Evolutionary conservation across 2,888 invertebrate genomes (phyloP), one percentile per base, ranked within the genome.

Genomic region (Eristalinus sepulchralis): DNA sequence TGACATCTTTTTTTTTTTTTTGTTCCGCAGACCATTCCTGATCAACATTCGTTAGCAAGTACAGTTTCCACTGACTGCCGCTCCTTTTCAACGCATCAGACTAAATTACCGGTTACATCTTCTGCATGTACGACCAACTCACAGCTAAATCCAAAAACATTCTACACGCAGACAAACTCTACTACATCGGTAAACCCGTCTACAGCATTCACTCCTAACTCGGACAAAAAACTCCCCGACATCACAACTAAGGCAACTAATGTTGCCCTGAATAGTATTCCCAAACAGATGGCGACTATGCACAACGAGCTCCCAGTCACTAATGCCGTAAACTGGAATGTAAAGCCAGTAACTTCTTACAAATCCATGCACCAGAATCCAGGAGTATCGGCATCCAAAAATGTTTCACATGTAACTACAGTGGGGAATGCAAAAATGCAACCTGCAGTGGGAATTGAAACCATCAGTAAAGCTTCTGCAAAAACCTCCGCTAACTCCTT

Each of bases 401-500:
- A 57, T 22, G 24, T 22, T 2, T 11, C 13, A 13, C 24, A 57
- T 57, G 6, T 24, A 24, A 1, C 3, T 2, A 53, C 53, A 53
- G 1, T 53, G 3, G 53, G 17, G 13, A n/a, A 20, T 39, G 1
- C 67, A 0, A 80, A 73, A 27, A 3, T 33, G 31, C 20, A 71
- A 13, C 5, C 64, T 9, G 3, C 4, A 6, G 22, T 17, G 20
- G 34, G 31, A 0, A 22, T 17, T 17, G 34, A 24, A 6, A 22
- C 34, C 17, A 39, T 31, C 17, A 1, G 13, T 20, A 77, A 62
- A 53, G 10, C 47, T 8, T 5, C 59, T 1, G 24, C 36, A 13
- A 84, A 80, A 31, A 24, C 67, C 36, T 6, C 60, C 0, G 34
- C 10, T 20, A 72, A 27, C 20, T n/a, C 73, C 0, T 79, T 60